Base-by-base conservation (phyloP, 2,797 vertebrate genomes). In the Agapornis canus region DNA sequence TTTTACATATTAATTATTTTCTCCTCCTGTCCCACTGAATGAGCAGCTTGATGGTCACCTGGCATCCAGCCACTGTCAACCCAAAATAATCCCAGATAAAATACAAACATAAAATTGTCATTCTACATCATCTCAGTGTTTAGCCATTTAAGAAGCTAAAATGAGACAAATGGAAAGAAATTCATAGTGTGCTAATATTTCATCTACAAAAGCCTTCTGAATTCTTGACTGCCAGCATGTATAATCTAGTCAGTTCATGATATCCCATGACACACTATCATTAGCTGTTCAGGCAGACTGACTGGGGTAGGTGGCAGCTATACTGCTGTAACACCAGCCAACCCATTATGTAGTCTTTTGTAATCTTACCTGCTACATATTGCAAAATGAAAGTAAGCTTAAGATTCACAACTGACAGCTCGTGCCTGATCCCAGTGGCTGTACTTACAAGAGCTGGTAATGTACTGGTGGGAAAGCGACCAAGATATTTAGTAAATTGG, bases 11-110 rank as follows among this genome's bases (percentile, higher is more conserved):
- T 54, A 42, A 23, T 25, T 54, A 42, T 13, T 52, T 75, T 82
- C 15, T 72, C 22, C 3, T 11, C 2, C 1, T 65, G 0, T 56
- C 11, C 20, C 11, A 29, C 45, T 32, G 22, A 73, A 15, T 45
- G 8, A 5, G 1, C 1, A 0, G 16, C 18, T 68, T 78, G 20
- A 4, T 45, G 20, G 9, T 5, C 10, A 45, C 2, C 4, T 26
- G 11, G 9, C 12, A 48, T 35, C 17, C 32, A 82, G 10, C 7
- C 39, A 42, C 4, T 4, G 22, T 43, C 42, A 89, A 61, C 4
- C 6, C 32, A 31, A 3, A 16, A 6, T 29, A 48, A 29, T 52
- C 17, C 17, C 43, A 83, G n/a, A 49, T 56, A n/a, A 82, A 89
- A 70, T 2, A 73, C 19, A 32, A 80, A 22, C 6, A n/a, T 51